Percentiles rank a stretch among this genome's conserved stretches.
Evolutionary conservation across 2,113 vertebrate species (phyloP).

Genomic region (Tetrax tetrax): DNA sequence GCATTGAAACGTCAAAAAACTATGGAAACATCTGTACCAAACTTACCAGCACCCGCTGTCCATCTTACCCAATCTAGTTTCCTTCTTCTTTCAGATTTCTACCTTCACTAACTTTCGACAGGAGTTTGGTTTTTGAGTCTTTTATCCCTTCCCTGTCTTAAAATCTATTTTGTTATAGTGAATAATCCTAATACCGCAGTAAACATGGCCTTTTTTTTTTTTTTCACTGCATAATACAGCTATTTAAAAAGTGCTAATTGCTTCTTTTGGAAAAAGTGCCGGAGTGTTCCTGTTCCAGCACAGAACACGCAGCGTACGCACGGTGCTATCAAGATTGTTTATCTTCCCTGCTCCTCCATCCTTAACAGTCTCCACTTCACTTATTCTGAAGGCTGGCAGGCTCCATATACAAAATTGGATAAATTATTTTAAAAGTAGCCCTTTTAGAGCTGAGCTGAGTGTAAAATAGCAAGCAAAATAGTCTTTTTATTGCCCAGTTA

Average conservation of each 20-base stretch:
- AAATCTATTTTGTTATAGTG: neutral
- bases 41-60: neutral
- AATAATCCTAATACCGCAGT: neutral
- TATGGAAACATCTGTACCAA: neutral
- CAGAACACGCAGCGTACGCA: neutral
- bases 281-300: neutral
- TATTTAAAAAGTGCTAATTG: conserved; percentile 33
- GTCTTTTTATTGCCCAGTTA: neutral
- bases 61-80: neutral
- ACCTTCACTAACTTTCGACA: neutral
- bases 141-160: neutral
- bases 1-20: neutral
- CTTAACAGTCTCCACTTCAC: neutral
- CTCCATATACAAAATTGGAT: neutral
- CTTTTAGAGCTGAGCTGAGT: neutral
- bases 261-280: conserved; percentile 17
- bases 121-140: neutral
- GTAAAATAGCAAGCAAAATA: neutral
- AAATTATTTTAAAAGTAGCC: neutral
- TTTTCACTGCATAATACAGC: neutral
- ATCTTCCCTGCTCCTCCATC: neutral
- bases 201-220: neutral
- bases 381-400: neutral
- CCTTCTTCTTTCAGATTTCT: rapidly evolving
- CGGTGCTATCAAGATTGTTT: neutral